A percentile compares a stretch with the other conserved stretches of the same genome.
These are phyloP conservation scores for Meghimatium bilineatum DNA, from an alignment of 2,888 invertebrate genomes.

Conservation along the genomic window DNA sequence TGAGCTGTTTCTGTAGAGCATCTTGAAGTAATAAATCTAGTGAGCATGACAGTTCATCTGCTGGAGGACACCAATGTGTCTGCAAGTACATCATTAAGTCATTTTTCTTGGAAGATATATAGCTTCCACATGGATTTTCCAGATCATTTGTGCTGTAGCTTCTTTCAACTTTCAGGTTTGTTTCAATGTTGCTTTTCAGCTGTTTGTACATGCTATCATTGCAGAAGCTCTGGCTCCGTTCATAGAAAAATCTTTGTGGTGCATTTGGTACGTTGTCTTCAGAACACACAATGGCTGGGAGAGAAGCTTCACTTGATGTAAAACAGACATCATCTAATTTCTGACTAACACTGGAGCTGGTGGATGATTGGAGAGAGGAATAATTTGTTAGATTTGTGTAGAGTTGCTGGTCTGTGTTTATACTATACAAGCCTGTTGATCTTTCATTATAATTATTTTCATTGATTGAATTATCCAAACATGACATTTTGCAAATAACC, in stretches of 20 bases:
- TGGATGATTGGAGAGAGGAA: not conserved
- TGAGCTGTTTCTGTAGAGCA: conserved; percentile 54
- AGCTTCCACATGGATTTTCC: conserved; percentile 26
- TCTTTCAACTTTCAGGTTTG: conserved; percentile 37
- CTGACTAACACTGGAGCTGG: not conserved
- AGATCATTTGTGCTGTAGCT: conserved; percentile 42
- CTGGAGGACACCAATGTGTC: conserved; percentile 53
- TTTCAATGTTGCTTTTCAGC: conserved; percentile 13
- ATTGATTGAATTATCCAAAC: not conserved
- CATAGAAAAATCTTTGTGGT: conserved; percentile 1
- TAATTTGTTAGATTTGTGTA: not conserved
- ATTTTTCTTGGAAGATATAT: conserved; percentile 19
- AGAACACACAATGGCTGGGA: conserved; percentile 15
- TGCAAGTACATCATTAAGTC: conserved; percentile 21
- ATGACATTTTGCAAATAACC: not conserved
- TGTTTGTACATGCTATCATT: conserved; percentile 34
- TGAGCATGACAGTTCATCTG: conserved; percentile 63
- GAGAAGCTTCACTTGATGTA: conserved; percentile 42
- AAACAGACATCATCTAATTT: not conserved
- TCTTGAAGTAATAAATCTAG: conserved; percentile 64
- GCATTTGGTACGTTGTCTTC: conserved; percentile 3
- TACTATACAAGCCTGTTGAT: not conserved
- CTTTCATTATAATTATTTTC: not conserved
- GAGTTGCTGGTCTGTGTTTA: not conserved
- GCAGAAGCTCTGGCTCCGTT: conserved; percentile 40